Percentiles rank a stretch among this genome's conserved stretches.
These are phyloP conservation scores for Apaloderma vittatum DNA, from an alignment of 2,113 vertebrate species.

Conservation along the genomic window DNA sequence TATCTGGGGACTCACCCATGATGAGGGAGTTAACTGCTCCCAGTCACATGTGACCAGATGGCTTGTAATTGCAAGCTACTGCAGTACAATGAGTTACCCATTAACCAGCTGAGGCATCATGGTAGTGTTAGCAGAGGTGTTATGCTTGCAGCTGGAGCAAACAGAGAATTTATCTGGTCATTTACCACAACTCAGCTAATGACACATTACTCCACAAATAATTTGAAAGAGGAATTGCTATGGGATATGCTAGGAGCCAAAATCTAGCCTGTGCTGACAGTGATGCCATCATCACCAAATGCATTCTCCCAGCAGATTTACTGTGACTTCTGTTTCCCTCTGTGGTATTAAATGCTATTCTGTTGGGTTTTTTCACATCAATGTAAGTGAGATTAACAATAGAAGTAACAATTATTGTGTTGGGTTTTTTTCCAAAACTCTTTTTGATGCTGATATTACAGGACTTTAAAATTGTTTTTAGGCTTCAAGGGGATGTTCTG, in stretches of 20 bases:
- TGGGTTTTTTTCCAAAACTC: neutral
- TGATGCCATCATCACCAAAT: neutral
- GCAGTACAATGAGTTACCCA: neutral
- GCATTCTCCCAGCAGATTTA: neutral
- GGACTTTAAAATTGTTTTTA: neutral
- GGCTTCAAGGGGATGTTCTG: neutral
- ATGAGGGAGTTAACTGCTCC: neutral
- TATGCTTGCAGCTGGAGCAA: neutral
- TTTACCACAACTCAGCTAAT: neutral
- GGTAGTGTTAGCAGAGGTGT: neutral
- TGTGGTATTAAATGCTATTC: neutral
- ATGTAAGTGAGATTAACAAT: neutral
- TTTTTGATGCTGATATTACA: neutral
- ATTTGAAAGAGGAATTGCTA: neutral
- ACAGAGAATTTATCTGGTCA: neutral
- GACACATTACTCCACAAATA: neutral
- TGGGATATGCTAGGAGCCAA: neutral
- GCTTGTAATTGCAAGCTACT: neutral
- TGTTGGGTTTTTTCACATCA: neutral
- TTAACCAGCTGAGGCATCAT: neutral
- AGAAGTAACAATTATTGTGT: neutral
- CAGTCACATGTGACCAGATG: neutral
- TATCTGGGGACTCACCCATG: neutral
- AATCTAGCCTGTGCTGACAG: neutral
- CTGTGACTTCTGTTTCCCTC: neutral